These are phyloP conservation scores for Drosophila villosipedis DNA, from an alignment of 2,888 invertebrate genomes.

Conservation along the genomic window DNA sequence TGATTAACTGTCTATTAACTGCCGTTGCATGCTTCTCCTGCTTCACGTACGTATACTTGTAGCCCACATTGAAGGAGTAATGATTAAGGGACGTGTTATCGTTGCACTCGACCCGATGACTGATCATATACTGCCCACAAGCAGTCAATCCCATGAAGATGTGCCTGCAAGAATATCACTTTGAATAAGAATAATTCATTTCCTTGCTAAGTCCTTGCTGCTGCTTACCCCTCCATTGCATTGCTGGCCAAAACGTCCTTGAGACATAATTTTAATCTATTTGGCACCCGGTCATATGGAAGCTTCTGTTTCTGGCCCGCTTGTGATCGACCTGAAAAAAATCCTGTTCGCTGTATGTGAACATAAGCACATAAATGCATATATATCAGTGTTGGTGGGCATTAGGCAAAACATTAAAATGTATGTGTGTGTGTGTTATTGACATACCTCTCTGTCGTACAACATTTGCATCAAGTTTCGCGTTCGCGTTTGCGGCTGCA, in stretches of 20 bases:
- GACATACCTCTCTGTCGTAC: constrained; percentile 79
- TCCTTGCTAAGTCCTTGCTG: neutral
- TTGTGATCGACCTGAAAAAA: constrained; percentile 86
- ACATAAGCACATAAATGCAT: neutral
- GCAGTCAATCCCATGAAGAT: constrained; percentile 98
- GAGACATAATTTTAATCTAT: constrained; percentile 87
- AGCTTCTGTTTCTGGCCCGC: constrained; percentile 86
- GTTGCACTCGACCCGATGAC: constrained; percentile 90
- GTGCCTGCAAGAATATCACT: constrained; percentile 87
- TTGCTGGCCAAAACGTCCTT: constrained; percentile 88
- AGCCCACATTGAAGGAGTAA: constrained; percentile 87
- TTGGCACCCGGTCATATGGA: constrained; percentile 87
- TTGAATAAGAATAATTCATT: neutral
- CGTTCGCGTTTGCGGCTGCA: constrained; percentile 47
- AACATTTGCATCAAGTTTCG: constrained; percentile 79
- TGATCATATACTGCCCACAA: constrained; percentile 96
- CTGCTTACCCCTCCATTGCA: constrained; percentile 85
- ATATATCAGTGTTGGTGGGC: constrained; percentile 59
- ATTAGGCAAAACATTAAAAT: neutral
- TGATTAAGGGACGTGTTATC: constrained; percentile 86
- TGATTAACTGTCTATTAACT: neutral
- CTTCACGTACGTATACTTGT: constrained; percentile 88
- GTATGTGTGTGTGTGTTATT: neutral
- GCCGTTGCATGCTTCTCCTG: neutral
- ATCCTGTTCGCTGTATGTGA: constrained; percentile 86